phyloP scores from a whole-genome alignment of 2,888 invertebrate species.

The Acanthopleura granulata region DNA sequence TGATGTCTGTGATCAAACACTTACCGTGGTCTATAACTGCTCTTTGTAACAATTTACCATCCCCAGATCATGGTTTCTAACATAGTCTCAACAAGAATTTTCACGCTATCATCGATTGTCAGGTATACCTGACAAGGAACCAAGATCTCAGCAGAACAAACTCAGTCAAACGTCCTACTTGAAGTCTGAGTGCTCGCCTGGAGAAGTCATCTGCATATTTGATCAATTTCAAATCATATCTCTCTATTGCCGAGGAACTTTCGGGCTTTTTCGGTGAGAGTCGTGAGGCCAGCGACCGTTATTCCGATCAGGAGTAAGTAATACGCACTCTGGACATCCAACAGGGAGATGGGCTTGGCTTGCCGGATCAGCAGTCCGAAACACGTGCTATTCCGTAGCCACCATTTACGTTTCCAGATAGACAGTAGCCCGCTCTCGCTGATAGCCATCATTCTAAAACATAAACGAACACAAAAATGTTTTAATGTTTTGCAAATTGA shows the following conservation, averaged over 20 bases:
- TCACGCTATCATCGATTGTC: no score
- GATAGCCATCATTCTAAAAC: conserved; percentile 5
- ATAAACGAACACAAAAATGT: neutral
- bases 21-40: no score
- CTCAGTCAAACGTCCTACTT: no score
- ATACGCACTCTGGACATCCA: conserved; percentile 10
- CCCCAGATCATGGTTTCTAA: no score
- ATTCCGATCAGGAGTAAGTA: neutral
- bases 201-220: no score
- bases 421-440: conserved; percentile 12
- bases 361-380: neutral
- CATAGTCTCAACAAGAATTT: no score
- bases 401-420: conserved; percentile 18
- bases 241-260: neutral
- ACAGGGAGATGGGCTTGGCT: neutral
- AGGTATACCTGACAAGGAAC: no score
- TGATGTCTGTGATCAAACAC: no score
- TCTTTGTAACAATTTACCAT: no score
- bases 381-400: neutral
- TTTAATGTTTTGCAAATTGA: neutral
- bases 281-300: neutral
- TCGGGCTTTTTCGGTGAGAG: neutral
- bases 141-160: no score
- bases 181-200: no score
- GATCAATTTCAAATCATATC: no score